Conservation (phyloP, 2,888 invertebrate species). For the Andrena bucephala region DNA sequence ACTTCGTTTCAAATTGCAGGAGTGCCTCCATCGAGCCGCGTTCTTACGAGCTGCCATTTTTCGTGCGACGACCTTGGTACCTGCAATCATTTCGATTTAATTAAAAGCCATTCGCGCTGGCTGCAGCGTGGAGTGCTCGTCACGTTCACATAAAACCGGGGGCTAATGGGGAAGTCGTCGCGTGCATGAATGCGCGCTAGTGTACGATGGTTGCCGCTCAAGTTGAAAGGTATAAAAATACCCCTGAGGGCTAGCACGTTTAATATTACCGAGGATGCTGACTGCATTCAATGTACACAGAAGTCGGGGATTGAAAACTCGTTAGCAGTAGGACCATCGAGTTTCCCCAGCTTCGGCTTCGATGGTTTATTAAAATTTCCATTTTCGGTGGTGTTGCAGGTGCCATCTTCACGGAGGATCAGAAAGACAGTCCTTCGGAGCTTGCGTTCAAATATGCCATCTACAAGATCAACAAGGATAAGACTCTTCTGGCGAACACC, state of each 20-base stretch:
- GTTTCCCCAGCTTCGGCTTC: background rate
- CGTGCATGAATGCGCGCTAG: too few relatives aligned
- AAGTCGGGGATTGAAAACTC: too few relatives aligned
- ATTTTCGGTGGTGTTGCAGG: slow-evolving; percentile 87
- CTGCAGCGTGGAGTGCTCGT: too few relatives aligned
- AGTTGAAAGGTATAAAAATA: too few relatives aligned
- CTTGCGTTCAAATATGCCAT: slow-evolving; percentile 98
- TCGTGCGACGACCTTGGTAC: background rate
- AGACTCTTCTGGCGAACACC: slow-evolving; percentile 92
- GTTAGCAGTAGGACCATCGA: too few relatives aligned
- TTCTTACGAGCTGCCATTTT: background rate
- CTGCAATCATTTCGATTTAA: background rate
- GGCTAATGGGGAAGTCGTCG: too few relatives aligned
- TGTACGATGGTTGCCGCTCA: too few relatives aligned
- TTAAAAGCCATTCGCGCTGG: background rate
- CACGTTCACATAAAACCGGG: too few relatives aligned
- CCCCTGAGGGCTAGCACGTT: too few relatives aligned
- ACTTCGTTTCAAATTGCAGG: slow-evolving; percentile 62
- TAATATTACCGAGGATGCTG: too few relatives aligned
- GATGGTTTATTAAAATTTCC: background rate
- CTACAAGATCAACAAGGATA: slow-evolving; percentile 96
- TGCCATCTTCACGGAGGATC: slow-evolving; percentile 96
- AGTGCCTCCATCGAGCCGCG: slow-evolving; percentile 65
- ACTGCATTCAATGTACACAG: too few relatives aligned
- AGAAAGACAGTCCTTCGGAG: slow-evolving; percentile 94